These are phyloP conservation scores for Sisor rabdophorus DNA, from an alignment of 2,113 vertebrate genomes.

Conservation along the genomic window DNA sequence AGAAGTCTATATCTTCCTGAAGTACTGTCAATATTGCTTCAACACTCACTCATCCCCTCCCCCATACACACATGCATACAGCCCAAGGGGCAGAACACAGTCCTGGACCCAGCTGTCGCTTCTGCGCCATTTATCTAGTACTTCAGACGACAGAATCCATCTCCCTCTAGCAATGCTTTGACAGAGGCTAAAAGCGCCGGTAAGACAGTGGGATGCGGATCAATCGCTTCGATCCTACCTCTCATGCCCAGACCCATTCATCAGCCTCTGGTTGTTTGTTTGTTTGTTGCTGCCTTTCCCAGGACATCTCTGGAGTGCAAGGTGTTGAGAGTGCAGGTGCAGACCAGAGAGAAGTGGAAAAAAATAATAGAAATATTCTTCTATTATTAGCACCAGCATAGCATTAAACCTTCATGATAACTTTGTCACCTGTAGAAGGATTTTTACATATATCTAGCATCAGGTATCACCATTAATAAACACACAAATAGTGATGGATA, in stretches of 20 bases:
- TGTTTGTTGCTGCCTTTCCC: slow-evolving; percentile 50
- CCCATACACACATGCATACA: slow-evolving; percentile 10
- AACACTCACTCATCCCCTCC: not conserved
- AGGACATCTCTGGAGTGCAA: slow-evolving; percentile 37
- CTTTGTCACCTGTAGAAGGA: not conserved
- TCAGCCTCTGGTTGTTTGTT: slow-evolving; percentile 62
- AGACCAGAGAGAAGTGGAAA: not conserved
- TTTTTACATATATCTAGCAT: not conserved
- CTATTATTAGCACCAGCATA: slow-evolving; percentile 6
- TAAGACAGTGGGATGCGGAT: slow-evolving; percentile 66
- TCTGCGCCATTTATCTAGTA: slow-evolving; percentile 71
- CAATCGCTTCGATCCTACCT: slow-evolving; percentile 71
- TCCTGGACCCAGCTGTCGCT: slow-evolving; percentile 37
- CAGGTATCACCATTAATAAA: not conserved
- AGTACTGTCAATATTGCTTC: slow-evolving; percentile 28
- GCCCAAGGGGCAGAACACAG: slow-evolving; percentile 38
- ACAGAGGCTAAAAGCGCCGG: slow-evolving; percentile 73
- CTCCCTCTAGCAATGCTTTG: slow-evolving; percentile 69
- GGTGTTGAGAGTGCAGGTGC: slow-evolving; percentile 31
- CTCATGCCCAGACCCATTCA: slow-evolving; percentile 65
- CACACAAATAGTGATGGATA: no score
- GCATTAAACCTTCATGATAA: not conserved
- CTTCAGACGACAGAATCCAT: slow-evolving; percentile 69
- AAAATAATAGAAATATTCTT: not conserved
- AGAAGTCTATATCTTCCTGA: slow-evolving; percentile 29